phyloP scores from a whole-genome alignment of 2,888 invertebrate genomes.

The Malthinus flaveolus region DNA sequence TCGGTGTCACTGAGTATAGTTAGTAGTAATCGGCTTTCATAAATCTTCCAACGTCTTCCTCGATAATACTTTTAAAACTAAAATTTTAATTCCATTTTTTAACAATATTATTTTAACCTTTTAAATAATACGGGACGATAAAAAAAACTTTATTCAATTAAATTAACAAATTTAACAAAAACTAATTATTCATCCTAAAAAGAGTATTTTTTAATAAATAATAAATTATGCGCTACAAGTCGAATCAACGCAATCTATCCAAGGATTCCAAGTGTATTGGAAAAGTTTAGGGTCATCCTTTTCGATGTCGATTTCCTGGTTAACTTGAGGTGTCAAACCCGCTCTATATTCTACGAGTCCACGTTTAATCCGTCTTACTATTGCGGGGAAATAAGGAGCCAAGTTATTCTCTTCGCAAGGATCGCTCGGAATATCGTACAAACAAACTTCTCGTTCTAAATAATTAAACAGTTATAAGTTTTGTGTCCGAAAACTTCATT shows the following conservation, averaged over 20 bases:
- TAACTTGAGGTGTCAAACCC: conserved; percentile 59
- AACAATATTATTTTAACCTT: not conserved
- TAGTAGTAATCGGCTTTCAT: conserved; percentile 14
- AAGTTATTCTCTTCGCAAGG: conserved; percentile 79
- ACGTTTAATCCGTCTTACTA: conserved; percentile 57
- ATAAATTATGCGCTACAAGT: conserved; percentile 34
- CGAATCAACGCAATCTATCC: conserved; percentile 55
- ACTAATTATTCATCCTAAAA: not conserved
- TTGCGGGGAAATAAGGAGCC: conserved; percentile 58
- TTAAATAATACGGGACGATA: not conserved
- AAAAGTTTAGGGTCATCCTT: conserved; percentile 71
- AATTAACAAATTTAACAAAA: not conserved
- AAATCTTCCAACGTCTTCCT: conserved; percentile 6
- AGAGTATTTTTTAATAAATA: conserved; percentile 23
- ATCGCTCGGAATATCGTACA: conserved; percentile 77
- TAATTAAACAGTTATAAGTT: conserved; percentile 37
- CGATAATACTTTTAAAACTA: conserved; percentile 3
- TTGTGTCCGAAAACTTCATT: too few species aligned
- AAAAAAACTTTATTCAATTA: not conserved
- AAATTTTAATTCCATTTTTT: conserved; percentile 3
- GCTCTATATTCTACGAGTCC: conserved; percentile 58
- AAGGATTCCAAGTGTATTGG: conserved; percentile 74
- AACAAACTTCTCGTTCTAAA: conserved; percentile 64
- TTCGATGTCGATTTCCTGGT: conserved; percentile 59
- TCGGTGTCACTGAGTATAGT: not conserved